phyloP scores from a whole-genome alignment of 1,140 invertebrate species.

The Triops cancriformis region DNA sequence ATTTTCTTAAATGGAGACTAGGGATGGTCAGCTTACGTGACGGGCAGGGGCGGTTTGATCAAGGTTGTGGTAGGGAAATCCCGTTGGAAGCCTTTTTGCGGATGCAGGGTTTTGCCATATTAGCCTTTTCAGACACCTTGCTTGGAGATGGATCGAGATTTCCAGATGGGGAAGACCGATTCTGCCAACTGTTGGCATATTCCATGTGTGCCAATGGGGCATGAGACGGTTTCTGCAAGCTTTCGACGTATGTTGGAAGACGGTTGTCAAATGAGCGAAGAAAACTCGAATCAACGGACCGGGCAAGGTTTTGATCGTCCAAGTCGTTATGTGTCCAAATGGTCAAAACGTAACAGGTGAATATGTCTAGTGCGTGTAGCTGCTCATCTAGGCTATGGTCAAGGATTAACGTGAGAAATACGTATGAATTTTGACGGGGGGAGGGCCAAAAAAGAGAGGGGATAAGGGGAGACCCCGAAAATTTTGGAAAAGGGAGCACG shows the following conservation, averaged over 20 bases:
- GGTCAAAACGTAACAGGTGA: neutral
- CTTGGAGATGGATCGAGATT: no score
- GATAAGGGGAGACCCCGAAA: neutral
- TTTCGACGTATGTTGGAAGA: neutral
- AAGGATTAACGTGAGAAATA: neutral
- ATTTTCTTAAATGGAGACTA: no score
- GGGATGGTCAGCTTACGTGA: no score
- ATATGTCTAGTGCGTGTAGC: neutral
- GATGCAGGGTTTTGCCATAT: no score
- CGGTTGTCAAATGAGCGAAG: neutral
- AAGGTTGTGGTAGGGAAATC: no score
- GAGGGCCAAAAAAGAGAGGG: neutral
- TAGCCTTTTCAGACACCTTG: no score
- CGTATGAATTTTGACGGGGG: neutral
- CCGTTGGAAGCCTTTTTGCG: no score
- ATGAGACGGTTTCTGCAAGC: no score
- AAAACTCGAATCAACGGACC: neutral
- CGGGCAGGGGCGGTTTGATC: no score
- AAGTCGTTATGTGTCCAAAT: neutral
- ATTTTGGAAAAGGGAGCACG: constrained; percentile 3
- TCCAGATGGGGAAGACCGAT: no score
- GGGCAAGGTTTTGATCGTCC: neutral
- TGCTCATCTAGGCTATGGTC: constrained; percentile 9
- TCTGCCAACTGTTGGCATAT: no score
- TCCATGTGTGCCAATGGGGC: no score